These are phyloP conservation scores for Acrocera orbiculus DNA, from an alignment of 2,888 invertebrate species.

Conservation along the genomic window DNA sequence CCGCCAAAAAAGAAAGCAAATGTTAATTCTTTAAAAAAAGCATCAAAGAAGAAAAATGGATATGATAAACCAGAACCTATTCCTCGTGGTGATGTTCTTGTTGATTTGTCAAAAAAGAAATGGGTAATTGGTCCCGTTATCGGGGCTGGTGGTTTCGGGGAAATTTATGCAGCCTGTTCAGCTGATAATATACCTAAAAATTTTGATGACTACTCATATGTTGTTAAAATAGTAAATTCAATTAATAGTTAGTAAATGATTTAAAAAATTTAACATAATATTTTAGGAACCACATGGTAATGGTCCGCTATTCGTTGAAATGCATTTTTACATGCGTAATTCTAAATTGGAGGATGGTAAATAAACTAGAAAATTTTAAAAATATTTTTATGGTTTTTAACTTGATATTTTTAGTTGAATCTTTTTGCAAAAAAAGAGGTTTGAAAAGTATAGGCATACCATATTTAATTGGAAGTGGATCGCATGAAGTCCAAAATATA, in stretches of 20 bases:
- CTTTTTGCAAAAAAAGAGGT: constrained; percentile 49
- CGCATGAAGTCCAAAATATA: constrained; percentile 49
- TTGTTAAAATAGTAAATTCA: constrained; percentile 62
- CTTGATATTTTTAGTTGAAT: constrained; percentile 38
- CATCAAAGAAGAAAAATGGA: constrained; percentile 18
- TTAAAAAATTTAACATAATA: too few relatives aligned
- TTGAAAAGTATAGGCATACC: constrained; percentile 70
- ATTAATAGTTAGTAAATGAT: too few relatives aligned
- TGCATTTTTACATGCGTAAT: constrained; percentile 72
- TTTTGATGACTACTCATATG: constrained; percentile 42
- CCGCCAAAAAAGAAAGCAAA: constrained; percentile 13
- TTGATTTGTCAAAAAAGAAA: constrained; percentile 55
- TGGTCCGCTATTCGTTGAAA: constrained; percentile 88
- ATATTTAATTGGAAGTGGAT: constrained; percentile 64
- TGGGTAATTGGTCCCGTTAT: constrained; percentile 80
- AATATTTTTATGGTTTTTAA: constrained; percentile 10
- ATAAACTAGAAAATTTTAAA: constrained; percentile 19
- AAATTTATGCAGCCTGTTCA: constrained; percentile 70
- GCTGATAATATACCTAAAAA: constrained; percentile 35
- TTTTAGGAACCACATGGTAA: constrained; percentile 74
- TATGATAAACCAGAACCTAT: constrained; percentile 27
- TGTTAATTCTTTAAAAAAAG: constrained; percentile 5
- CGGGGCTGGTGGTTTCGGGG: constrained; percentile 85
- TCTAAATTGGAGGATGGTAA: constrained; percentile 53
- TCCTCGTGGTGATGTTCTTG: constrained; percentile 49